Evolutionary conservation across 2,113 vertebrate species (phyloP).

Genomic region (Anoura caudifer): DNA sequence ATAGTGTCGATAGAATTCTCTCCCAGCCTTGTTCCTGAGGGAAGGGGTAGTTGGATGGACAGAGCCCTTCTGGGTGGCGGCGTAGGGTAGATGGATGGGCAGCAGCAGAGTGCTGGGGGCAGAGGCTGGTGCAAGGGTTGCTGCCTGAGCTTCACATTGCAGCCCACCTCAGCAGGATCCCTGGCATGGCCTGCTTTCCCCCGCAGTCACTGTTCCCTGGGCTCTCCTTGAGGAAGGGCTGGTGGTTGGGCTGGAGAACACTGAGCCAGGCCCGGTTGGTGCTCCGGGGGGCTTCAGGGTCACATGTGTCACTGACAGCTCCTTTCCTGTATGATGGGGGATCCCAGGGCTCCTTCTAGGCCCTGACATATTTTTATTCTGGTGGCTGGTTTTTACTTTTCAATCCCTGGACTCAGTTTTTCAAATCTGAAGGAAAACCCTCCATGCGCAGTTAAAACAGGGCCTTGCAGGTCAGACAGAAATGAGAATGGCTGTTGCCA

Average conservation of each 20-base stretch:
- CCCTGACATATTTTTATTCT: not conserved
- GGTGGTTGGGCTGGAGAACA: not conserved
- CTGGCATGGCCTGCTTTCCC: not conserved
- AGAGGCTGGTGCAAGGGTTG: too few species aligned
- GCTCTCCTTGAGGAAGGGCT: not conserved
- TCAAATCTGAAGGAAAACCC: not conserved
- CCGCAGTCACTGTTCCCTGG: fast-evolving
- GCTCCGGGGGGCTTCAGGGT: too few species aligned
- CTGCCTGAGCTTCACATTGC: not conserved
- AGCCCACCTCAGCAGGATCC: too few species aligned
- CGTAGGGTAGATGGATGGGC: fast-evolving
- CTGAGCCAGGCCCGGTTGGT: too few species aligned
- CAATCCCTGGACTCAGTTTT: not conserved
- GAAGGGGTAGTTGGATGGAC: not conserved
- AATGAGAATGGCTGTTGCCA: not conserved
- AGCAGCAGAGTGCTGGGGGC: not conserved
- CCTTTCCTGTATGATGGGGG: not conserved
- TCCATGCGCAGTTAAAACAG: not conserved
- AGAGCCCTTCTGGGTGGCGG: not conserved
- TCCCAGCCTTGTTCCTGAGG: not conserved
- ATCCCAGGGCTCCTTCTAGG: not conserved
- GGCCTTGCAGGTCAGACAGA: not conserved
- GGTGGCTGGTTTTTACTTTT: not conserved
- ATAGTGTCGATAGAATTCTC: not conserved
- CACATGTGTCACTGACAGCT: fast-evolving